Percentiles rank a stretch among this genome's conserved stretches.
These are phyloP conservation scores for Phodopus roborovskii DNA, from an alignment of 2,113 vertebrate genomes.

Conservation along the genomic window DNA sequence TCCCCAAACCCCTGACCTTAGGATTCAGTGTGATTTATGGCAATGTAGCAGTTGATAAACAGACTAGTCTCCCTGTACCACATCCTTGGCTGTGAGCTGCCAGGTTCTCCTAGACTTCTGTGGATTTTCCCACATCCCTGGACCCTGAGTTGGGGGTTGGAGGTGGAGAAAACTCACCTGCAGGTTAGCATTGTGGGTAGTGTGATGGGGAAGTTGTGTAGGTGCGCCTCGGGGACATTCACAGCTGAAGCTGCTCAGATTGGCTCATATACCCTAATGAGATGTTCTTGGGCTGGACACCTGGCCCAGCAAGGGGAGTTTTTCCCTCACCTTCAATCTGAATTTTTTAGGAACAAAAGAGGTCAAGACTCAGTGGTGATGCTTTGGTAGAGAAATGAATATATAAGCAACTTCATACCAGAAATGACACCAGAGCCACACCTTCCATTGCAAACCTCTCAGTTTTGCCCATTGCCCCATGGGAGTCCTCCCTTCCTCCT, in stretches of 20 bases:
- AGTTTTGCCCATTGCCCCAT: not conserved
- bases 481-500: not conserved
- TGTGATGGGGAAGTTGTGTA: not conserved
- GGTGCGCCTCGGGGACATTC: accelerated
- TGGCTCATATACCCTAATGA: not conserved
- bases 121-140: not conserved
- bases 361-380: not conserved
- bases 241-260: not conserved
- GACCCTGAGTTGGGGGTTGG: not conserved
- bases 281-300: not conserved
- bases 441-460: not conserved
- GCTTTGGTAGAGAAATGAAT: not conserved
- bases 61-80: not conserved
- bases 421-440: not conserved
- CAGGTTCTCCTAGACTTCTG: not conserved
- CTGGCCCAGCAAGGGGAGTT: not conserved
- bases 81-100: not conserved
- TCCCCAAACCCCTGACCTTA: not conserved
- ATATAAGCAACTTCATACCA: not conserved
- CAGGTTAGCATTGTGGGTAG: not conserved
- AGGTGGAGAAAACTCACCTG: not conserved
- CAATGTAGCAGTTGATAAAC: not conserved
- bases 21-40: not conserved
- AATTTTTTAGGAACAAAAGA: not conserved
- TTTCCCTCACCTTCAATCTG: not conserved